Base-by-base conservation (phyloP, 2,113 vertebrate species). In the Plestiodon gilberti region DNA sequence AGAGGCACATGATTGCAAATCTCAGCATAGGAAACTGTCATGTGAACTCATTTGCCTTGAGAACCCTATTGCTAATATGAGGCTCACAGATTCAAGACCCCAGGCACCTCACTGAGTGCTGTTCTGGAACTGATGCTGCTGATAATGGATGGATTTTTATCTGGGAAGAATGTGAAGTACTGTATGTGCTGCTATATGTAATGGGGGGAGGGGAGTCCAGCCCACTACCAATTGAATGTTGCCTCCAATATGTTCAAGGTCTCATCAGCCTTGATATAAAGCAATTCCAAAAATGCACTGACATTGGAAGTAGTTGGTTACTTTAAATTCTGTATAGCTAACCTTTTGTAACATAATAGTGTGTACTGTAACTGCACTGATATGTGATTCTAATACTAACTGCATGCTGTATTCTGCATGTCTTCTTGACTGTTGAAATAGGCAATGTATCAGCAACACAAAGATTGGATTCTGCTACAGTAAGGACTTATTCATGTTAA, bases 401-500 rank as follows among this genome's bases (percentile, higher is more conserved):
- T 92, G 98, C 98, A 99, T 91, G 98, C 94, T 96, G 94, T 96
- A 94, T 97, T 96, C 90, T 97, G 98, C 98, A 98, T 95, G 98
- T 97, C 93, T 96, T 96, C 93, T 70, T 86, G 90, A 90, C 93
- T 95, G 94, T 91, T 93, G 83, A 87, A 95, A 93, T 97, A 98
- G 98, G 98, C 95, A 96, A 93, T 96, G 96, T 98, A 95, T 97
- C 98, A 95, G 97, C 96, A 95, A 95, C 98, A 94, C 98, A 98
- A 97, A 98, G 98, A 96, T 96, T 99, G 98, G 99, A 99, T 94
- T 97, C 98, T 90, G 97, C 98, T 89, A 97, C 99, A 91, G 97
- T 99, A 97, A 98, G 99, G 97, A 99, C 99, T 93, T 99, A 99
- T 97, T 99, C 99, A 95, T 99, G 98, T 97, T 99, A 98, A 98